phyloP scores from a whole-genome alignment of 2,797 vertebrate genomes.

The Rhinophrynus dorsalis region DNA sequence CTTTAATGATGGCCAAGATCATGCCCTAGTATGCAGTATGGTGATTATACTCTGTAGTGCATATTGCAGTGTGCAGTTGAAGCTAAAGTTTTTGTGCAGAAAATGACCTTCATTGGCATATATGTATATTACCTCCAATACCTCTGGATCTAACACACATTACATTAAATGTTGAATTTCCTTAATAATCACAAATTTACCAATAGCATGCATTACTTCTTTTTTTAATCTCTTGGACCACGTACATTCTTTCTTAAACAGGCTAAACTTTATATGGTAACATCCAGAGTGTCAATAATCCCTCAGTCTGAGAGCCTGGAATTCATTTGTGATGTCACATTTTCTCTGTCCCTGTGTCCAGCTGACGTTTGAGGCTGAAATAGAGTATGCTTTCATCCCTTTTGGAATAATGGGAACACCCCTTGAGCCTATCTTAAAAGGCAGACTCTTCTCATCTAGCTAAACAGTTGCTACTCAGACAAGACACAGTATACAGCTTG shows the following conservation, averaged over 20 bases:
- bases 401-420: constrained; percentile 74
- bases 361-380: constrained; percentile 87
- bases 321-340: constrained; percentile 83
- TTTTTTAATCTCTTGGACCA: neutral
- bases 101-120: too few species aligned
- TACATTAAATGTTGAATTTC: too few species aligned
- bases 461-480: constrained; percentile 73
- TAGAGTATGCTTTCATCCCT: constrained; percentile 84
- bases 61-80: too few species aligned
- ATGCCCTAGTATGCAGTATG: too few species aligned
- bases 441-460: constrained; percentile 68
- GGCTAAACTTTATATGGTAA: constrained; percentile 78
- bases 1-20: too few species aligned
- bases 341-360: constrained; percentile 86
- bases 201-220: too few species aligned
- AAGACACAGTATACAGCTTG: constrained; percentile 34
- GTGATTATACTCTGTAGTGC: too few species aligned
- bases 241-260: neutral
- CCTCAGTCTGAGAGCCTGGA: constrained; percentile 70
- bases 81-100: too few species aligned
- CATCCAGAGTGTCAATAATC: constrained; percentile 76
- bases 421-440: constrained; percentile 85
- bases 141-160: too few species aligned
- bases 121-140: too few species aligned
- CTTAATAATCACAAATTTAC: too few species aligned